Base-by-base conservation (phyloP, 2,888 invertebrate species). In the Leptinotarsa haldemani region DNA sequence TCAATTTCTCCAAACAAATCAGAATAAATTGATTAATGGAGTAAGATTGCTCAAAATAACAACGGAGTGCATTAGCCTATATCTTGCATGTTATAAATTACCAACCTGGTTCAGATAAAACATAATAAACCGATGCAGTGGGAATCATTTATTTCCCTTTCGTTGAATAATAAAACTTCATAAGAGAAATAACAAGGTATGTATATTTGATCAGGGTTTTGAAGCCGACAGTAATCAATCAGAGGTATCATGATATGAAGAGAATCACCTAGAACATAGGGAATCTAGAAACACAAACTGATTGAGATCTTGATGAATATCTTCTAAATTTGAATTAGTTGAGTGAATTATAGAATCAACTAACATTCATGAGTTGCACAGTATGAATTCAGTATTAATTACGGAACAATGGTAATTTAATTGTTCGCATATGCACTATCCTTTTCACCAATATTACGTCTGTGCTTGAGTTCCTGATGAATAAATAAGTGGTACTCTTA, bases 51-150 rank as follows among this genome's bases (percentile, higher is more conserved):
- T 61, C 30, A n/a, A 25, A 61, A 61, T 61, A 61, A 61, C 61
- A 61, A 61, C n/a, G 61, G 16, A 61, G 61, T 61, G 30, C 61
- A 61, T 61, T 61, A 61, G 61, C 61, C 61, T 61, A 61, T 61
- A 61, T 61, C 61, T 61, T 61, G 61, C 30, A 40, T 30, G 30
- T 61, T 30, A 61, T 61, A 61, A 61, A 61, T 61, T 40, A 61
- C 61, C 40, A 61, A 61, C 61, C 61, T 61, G 61, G 40, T 61
- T 61, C 61, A 40, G 61, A 61, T 61, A 30, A 61, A 61, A 61
- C 61, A 61, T 61, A 30, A 61, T 61, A 30, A 61, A 61, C 61
- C 30, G n/a, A 61, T 40, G 61, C 25, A 61, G 61, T n/a, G 18
- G 40, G n/a, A 7, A 40, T 61, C 61, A 61, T 61, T 40, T 61